Conservation (phyloP, 2,797 vertebrate genomes). For the Lateolabrax maculatus region DNA sequence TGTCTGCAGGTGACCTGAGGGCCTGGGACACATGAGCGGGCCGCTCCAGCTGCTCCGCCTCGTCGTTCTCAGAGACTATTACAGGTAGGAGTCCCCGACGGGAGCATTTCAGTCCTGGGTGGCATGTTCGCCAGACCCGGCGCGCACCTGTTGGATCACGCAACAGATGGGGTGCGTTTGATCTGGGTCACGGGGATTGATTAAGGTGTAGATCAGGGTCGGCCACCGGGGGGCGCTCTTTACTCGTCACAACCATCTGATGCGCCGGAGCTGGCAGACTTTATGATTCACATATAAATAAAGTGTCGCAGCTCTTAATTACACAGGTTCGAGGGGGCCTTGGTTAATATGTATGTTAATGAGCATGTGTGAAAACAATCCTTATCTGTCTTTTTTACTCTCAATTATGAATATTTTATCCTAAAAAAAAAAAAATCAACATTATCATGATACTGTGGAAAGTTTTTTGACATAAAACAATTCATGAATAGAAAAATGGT, state of each 20-base stretch:
- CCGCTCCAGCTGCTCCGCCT: too few relatives aligned
- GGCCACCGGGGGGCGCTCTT: slow-evolving; percentile 18
- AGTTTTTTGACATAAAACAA: not conserved
- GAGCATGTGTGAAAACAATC: not conserved
- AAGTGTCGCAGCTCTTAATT: not conserved
- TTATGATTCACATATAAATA: not conserved
- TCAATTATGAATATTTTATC: not conserved
- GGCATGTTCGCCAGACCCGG: too few relatives aligned
- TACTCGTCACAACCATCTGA: not conserved
- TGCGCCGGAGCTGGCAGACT: not conserved
- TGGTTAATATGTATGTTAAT: not conserved
- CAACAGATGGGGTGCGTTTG: too few relatives aligned
- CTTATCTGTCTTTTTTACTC: not conserved
- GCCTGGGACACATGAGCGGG: too few relatives aligned
- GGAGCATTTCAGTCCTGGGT: too few relatives aligned
- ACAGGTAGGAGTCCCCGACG: too few relatives aligned
- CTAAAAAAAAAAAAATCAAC: too few relatives aligned
- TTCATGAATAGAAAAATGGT: not conserved
- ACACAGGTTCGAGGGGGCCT: not conserved
- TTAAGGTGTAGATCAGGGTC: too few relatives aligned
- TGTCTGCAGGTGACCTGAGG: too few relatives aligned
- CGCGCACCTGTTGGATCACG: too few relatives aligned
- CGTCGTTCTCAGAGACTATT: too few relatives aligned
- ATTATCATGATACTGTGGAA: not conserved
- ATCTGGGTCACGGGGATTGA: too few relatives aligned